Evolutionary conservation across 2,888 invertebrate genomes (phyloP), one percentile per base, ranked within the genome.

Genomic region (Zygogramma bicolorata): DNA sequence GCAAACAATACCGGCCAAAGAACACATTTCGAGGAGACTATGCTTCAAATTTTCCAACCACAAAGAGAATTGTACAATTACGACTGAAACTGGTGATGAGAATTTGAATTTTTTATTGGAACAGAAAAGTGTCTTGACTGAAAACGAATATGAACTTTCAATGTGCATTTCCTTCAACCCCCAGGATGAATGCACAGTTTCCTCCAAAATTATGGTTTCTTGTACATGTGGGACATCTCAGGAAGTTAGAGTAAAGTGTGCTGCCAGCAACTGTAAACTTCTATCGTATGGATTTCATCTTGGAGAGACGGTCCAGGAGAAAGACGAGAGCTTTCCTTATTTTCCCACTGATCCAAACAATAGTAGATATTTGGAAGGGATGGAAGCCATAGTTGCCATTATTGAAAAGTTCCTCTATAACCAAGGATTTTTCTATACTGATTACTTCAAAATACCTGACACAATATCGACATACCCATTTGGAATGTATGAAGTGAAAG

Each of bases 401-500:
- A 79, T 86, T 0, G 88, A 89, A 77, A 78, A 84, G 42, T 89
- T 88, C 88, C 29, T 89, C 1, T 88, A 73, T 58, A 76, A 79
- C 18, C 85, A 86, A 82, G 82, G 84, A 1, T 85, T 84, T 65
- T 82, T 77, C 59, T 75, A 73, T 25, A 80, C 72, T 6, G 68
- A 73, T 3, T 84, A 77, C 62, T 82, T 79, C 46, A 79, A 70
- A 38, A 84, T 87, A 63, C 87, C 86, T 0, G 79, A 82, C 15
- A 81, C 77, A 10, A 82, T 85, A 29, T 31, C 72, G 2, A 75
- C 70, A 46, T 76, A 71, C 65, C 71, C 75, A 2, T 68, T 72
- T 34, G 66, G 68, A 4, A 68, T 71, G 1, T 59, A 70, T 61
- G 29, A 22, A 18, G 42, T 66, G 10, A 60, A 67, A 34, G 20